Evolutionary conservation across 2,797 vertebrate species (phyloP), one percentile per base, ranked within the genome.

Genomic region (Enteromius fasciolatus): DNA sequence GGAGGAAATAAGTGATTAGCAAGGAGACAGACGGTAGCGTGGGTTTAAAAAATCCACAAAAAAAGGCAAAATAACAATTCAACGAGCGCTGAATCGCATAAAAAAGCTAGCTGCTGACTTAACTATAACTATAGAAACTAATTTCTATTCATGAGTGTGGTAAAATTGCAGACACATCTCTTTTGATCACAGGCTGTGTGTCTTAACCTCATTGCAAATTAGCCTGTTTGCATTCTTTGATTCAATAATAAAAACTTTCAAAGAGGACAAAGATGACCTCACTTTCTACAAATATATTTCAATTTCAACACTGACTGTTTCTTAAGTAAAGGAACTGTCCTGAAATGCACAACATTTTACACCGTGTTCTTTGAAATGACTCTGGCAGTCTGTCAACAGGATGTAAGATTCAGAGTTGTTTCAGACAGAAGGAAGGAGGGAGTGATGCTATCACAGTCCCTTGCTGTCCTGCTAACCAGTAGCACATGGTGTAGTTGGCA

Each of bases 1-100:
- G 74, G 61, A 57, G 74, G 69, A 87, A 87, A 85, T 39, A 36
- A 69, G 52, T 36, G 15, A 84, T 88, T 86, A 85, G 63, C 67
- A 84, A 70, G 23, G 78, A 84, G 76, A 83, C 76, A 83, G 59
- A 63, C 48, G 17, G 82, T 72, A 83, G 77, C n/a, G 31, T 15
- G 28, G n/a, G 33, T 81, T 77, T 44, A 28, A 25, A 63, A 28
- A 59, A 52, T 39, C 23, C 50, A 63, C 5, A 28, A 25, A 11
- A 50, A 77, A 80, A 74, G n/a, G 17, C 59, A 39, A 33, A 76
- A 70, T 69, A 18, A 11, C 5, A 39, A 20, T 61, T 41, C 6
- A 77, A 61, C 36, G 46, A 20, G 54, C 25, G 31, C 8, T 57
- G 18, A 77, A 17, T 69, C 63, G 0, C 4, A 6, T 33, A 44